Base-by-base conservation (phyloP, 2,797 vertebrate genomes). In the Ciconia nigra region DNA sequence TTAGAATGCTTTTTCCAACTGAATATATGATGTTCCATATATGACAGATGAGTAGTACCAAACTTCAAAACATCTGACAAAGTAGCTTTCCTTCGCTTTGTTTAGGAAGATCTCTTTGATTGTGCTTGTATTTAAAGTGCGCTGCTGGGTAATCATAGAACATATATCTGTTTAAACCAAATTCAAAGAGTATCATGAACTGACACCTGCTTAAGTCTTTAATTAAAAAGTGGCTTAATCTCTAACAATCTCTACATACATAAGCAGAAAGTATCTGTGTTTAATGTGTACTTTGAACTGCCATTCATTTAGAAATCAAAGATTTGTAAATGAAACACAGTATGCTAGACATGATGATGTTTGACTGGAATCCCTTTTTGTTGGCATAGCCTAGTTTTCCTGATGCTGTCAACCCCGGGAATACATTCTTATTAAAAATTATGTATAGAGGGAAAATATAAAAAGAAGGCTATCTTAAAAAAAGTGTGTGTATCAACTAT, bases 151-250 rank as follows among this genome's bases (percentile, higher is more conserved):
- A 89, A 72, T 92, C 78, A 9, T 42, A 90, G 73, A 73, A 59
- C 71, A n/a, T 54, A 1, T 24, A 59, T 90, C 92, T 73, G 25
- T 73, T 84, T 70, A 87, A 93, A 93, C 69, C 86, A 66, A 91
- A 96, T 84, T 93, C 90, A 93, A 81, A 90, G 85, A 83, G 65
- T 70, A 66, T 89, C 90, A 37, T 13, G 3, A 83, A 95, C 83
- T 81, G 94, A 95, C 94, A 97, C 94, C 92, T 95, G 95, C 91
- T 93, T 55, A 82, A 93, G 69, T 83, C 95, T 96, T 92, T 97
- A 96, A 97, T 97, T 97, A 96, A 90, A 90, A 85, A 93, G 59
- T 57, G 39, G 63, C 91, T 93, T 94, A 95, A 97, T 96, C 95
- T 95, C 93, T 54, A 71, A 33, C 81, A 89, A 95, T 95, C 96